Base-by-base conservation (phyloP, 2,888 invertebrate species). In the Stenoptilia bipunctidactyla region DNA sequence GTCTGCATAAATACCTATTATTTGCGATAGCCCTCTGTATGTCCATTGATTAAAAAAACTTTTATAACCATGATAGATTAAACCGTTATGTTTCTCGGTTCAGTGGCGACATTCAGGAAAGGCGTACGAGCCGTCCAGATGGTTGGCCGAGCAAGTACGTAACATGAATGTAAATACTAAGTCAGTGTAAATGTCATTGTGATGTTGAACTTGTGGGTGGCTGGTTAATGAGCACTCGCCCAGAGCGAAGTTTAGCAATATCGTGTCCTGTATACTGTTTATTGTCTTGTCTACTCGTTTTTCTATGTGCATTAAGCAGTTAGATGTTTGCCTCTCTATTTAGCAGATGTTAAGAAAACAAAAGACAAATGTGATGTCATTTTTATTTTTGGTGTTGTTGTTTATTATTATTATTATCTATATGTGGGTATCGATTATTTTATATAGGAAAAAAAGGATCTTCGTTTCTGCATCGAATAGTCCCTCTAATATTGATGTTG, bases 71-170 rank as follows among this genome's bases (percentile, higher is more conserved):
- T 12, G 30, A 30, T 30, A 66, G 61, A 51, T 66, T 62, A 67
- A 66, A 79, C 61, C 51, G 47, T 67, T 58, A 75, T 80, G 57
- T 82, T 83, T 83, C 72, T 79, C 75, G 79, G 74, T 84, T 84
- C 90, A 98, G 98, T 98, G 95, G 97, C 97, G 80, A 95, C 97
- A 86, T 98, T 98, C 94, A 95, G 97, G 92, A 97, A 98, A 89
- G 97, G 98, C 89, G 98, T 98, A 85, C 94, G 97, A 86, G 97
- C 97, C 88, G 95, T 97, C 87, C 97, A 96, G 90, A 93, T 96
- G 92, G 94, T 95, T 86, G 96, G 96, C 89, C 91, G 96, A 90
- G 94, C 96, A 95, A 96, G 96, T 96, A 96, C 91, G 96, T 96
- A 93, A 74, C 65, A 56, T 59, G 52, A 61, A 61, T 65, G 56